A percentile compares a stretch with the other conserved stretches of the same genome.
Conservation (phyloP, 2,888 invertebrate genomes). For the Blera fallax region DNA sequence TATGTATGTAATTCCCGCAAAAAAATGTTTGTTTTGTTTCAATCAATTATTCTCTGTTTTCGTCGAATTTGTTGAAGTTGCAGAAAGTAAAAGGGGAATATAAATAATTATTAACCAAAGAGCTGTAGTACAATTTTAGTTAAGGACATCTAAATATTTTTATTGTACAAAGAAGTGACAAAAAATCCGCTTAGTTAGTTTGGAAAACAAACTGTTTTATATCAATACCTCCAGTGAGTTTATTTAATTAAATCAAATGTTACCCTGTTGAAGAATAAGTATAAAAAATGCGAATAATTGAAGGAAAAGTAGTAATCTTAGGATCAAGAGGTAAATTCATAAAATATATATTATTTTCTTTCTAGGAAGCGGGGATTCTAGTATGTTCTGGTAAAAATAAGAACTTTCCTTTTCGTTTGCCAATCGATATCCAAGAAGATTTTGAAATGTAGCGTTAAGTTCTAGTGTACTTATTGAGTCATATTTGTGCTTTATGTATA, state of each 20-base stretch:
- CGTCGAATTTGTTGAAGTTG: not conserved
- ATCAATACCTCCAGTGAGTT: not conserved
- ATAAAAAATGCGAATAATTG: constrained; percentile 86
- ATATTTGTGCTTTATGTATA: not conserved
- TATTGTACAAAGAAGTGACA: not conserved
- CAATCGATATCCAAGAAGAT: not conserved
- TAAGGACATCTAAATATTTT: not conserved
- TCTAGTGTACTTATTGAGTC: not conserved
- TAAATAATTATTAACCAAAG: not conserved
- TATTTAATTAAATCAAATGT: not conserved
- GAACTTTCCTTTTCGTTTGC: not conserved
- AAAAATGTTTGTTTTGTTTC: constrained; percentile 31
- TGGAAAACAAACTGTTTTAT: not conserved
- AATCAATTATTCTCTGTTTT: not conserved
- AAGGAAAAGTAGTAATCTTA: constrained; percentile 93
- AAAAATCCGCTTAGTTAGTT: not conserved
- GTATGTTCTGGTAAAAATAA: not conserved
- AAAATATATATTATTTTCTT: not conserved
- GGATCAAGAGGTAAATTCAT: constrained; percentile 88
- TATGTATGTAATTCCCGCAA: constrained; percentile 7
- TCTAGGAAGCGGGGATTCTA: not conserved
- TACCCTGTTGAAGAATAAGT: not conserved
- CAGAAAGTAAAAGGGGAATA: not conserved
- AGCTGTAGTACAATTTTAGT: not conserved
- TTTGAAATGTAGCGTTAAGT: not conserved